These are phyloP conservation scores for Lophotriccus pileatus DNA, from an alignment of 2,797 vertebrate species.

Conservation along the genomic window DNA sequence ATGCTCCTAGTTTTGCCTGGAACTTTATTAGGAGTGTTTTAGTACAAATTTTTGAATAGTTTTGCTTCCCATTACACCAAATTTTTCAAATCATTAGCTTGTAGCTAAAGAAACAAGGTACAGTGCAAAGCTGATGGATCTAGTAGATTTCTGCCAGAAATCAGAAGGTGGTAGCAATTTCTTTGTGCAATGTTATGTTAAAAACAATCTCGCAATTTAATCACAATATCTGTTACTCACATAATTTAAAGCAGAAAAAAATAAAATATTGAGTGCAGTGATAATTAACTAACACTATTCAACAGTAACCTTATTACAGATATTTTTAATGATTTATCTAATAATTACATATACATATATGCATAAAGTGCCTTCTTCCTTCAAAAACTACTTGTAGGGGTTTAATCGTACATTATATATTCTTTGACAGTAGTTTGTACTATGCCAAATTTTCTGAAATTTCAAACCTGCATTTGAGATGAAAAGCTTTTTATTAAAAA, in stretches of 20 bases:
- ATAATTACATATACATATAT: neutral
- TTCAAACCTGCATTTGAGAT: neutral
- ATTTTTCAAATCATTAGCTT: neutral
- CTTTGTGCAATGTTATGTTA: neutral
- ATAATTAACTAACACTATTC: neutral
- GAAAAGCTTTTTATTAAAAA: neutral
- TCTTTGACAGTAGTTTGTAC: neutral
- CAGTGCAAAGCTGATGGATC: neutral
- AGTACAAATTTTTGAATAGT: neutral
- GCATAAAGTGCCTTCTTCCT: neutral
- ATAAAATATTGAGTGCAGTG: neutral
- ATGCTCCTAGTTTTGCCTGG: neutral
- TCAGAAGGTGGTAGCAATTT: neutral
- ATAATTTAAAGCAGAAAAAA: neutral
- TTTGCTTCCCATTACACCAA: neutral
- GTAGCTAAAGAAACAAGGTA: neutral
- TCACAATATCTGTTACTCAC: neutral
- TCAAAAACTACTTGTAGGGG: neutral
- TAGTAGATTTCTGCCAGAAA: neutral
- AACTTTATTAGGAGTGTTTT: neutral
- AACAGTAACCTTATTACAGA: neutral
- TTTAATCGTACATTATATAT: neutral
- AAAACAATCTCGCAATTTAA: neutral
- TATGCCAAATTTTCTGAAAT: neutral
- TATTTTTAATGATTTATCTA: neutral